Percentiles rank a stretch among this genome's conserved stretches.
phyloP scores from a whole-genome alignment of 2,797 vertebrate genomes.

The Rhinella marina region DNA sequence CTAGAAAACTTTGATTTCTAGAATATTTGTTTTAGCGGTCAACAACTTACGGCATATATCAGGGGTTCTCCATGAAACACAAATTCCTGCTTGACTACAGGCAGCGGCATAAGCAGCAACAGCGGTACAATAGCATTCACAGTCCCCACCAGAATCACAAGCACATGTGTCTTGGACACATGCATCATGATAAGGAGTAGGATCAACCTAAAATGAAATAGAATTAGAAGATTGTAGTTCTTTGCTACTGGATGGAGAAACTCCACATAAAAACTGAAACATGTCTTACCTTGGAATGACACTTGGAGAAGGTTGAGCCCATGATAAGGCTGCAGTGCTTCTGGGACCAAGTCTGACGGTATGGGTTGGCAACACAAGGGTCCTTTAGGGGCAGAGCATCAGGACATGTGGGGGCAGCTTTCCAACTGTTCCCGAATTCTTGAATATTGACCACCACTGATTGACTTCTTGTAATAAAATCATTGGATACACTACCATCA shows the following conservation, averaged over 20 bases:
- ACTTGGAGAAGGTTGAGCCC: constrained; percentile 74
- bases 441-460: constrained; percentile 76
- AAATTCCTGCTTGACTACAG: constrained; percentile 82
- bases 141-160: constrained; percentile 86
- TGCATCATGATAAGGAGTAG: constrained; percentile 81
- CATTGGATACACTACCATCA: constrained; percentile 83
- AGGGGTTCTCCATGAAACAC: constrained; percentile 87
- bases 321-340: constrained; percentile 82
- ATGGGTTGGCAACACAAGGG: constrained; percentile 77
- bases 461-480: constrained; percentile 81
- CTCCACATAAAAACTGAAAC: constrained; percentile 71
- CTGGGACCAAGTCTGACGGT: constrained; percentile 80
- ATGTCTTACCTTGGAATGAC: constrained; percentile 68
- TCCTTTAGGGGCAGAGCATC: constrained; percentile 67
- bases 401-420: constrained; percentile 79
- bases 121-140: constrained; percentile 88
- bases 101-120: constrained; percentile 90
- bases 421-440: constrained; percentile 87
- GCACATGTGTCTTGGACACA: constrained; percentile 87
- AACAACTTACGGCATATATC: constrained; percentile 85
- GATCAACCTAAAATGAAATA: constrained; percentile 79
- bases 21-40: too few relatives aligned
- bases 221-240: background rate
- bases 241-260: background rate
- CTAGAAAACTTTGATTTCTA: background rate